Evolutionary conservation across 2,113 vertebrate genomes (phyloP), one percentile per base, ranked within the genome.

Genomic region (Neodontobutis hainanensis): DNA sequence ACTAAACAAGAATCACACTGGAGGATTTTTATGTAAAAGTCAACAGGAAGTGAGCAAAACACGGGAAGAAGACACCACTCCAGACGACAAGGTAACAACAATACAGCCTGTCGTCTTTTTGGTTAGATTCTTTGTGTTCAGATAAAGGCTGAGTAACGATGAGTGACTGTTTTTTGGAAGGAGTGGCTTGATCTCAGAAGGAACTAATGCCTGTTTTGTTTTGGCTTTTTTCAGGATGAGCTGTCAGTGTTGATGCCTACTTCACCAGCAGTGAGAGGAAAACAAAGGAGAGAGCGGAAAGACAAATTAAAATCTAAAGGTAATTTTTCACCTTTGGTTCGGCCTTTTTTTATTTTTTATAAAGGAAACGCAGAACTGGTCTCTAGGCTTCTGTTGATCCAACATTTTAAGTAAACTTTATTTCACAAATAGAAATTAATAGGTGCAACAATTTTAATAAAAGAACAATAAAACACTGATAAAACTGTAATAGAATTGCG

Each of bases 171-270:
- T 34, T 3, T 8, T 6, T n/a, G 10, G 45, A 5, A 44, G 6
- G 1, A 5, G 16, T 9, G 16, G 9, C 48, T 45, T 40, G 3
- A 9, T n/a, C 3, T 32, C 3, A 0, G 15, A 27, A 36, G 50
- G 15, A 38, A 53, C 8, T 11, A 11, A 42, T 47, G 8, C 6
- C 0, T 5, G 32, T 5, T 34, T 10, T 42, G 0, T 67, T 19
- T 68, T 36, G 19, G 49, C 61, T 61, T 9, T 3, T 63, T 71
- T 4, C 61, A 88, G 88, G 84, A 83, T 1, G 75, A 83, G 53
- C 5, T 32, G 42, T 74, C 77, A 0, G 6, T 50, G 2, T 69
- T 49, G 0, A 67, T 63, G 63, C 66, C 75, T 2, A 4, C 51
- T 1, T 1, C 61, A 0, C 3, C 58, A 1, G 14, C 73, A 3